phyloP scores from a whole-genome alignment of 1,140 invertebrate genomes.

The Scaptomyza montana region DNA sequence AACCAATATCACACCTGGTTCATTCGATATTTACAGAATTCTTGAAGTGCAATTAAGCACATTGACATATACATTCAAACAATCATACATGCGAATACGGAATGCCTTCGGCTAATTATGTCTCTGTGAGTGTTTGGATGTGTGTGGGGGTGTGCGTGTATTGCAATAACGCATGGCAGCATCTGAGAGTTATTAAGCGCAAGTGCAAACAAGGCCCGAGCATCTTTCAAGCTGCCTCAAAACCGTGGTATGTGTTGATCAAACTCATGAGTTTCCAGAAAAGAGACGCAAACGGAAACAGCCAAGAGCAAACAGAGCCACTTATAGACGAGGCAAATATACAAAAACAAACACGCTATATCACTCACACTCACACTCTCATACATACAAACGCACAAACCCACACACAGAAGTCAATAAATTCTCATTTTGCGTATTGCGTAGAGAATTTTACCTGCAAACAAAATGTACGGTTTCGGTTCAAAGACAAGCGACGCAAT shows the following conservation, averaged over 20 bases:
- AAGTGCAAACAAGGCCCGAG: slow-evolving; percentile 60
- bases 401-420: slow-evolving; percentile 66
- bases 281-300: slow-evolving; percentile 40
- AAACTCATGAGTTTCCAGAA: slow-evolving; percentile 52
- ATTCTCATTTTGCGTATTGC: slow-evolving; percentile 72
- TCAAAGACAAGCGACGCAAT: slow-evolving; percentile 58
- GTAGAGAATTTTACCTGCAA: slow-evolving; percentile 73
- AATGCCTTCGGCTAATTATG: slow-evolving; percentile 29
- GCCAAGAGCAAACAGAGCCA: slow-evolving; percentile 47
- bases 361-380: slow-evolving; percentile 14
- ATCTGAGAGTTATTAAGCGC: slow-evolving; percentile 66
- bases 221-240: slow-evolving; percentile 53
- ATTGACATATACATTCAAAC: slow-evolving; percentile 6
- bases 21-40: background rate
- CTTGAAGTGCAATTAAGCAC: slow-evolving; percentile 29
- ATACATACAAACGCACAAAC: too few species aligned
- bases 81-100: slow-evolving; percentile 5
- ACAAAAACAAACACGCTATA: slow-evolving; percentile 15
- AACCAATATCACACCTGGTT: slow-evolving; percentile 17
- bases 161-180: slow-evolving; percentile 35
- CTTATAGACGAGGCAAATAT: slow-evolving; percentile 52
- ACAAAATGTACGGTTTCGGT: slow-evolving; percentile 48
- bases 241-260: slow-evolving; percentile 55
- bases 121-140: background rate
- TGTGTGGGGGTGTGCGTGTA: slow-evolving; percentile 1